Evolutionary conservation across 92 coral and sea anemone species (phyloP).

Genomic region (Phenganax subtilis): DNA sequence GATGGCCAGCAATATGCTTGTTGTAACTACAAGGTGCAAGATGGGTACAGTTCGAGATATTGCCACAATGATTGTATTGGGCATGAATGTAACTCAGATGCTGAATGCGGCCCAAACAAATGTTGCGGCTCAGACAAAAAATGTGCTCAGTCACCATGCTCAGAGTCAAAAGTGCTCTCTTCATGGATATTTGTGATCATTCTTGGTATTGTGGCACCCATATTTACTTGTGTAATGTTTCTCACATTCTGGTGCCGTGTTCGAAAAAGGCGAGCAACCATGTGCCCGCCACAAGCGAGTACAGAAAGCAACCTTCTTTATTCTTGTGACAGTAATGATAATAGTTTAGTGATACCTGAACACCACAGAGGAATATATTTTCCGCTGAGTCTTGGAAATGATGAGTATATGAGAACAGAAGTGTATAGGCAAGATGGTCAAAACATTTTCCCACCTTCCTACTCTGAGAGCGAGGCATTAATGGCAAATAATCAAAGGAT

Average conservation of each 20-base stretch:
- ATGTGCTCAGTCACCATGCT: neutral
- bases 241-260: too few species aligned
- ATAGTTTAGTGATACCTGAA: too few species aligned
- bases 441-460: neutral
- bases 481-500: neutral
- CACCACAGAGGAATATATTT: too few species aligned
- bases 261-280: too few species aligned
- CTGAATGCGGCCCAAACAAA: neutral
- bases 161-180: neutral
- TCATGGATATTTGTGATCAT: neutral
- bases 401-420: too few species aligned
- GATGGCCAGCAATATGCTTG: neutral
- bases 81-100: neutral
- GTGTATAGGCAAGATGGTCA: too few species aligned
- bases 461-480: neutral
- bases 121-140: neutral
- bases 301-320: too few species aligned
- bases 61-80: neutral
- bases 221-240: neutral
- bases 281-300: too few species aligned
- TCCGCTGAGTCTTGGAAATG: too few species aligned
- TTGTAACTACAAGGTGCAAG: neutral
- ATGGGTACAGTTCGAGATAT: neutral
- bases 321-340: too few species aligned
- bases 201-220: neutral